These are phyloP conservation scores for Clostera curtula DNA, from an alignment of 2,888 invertebrate species.

Conservation along the genomic window DNA sequence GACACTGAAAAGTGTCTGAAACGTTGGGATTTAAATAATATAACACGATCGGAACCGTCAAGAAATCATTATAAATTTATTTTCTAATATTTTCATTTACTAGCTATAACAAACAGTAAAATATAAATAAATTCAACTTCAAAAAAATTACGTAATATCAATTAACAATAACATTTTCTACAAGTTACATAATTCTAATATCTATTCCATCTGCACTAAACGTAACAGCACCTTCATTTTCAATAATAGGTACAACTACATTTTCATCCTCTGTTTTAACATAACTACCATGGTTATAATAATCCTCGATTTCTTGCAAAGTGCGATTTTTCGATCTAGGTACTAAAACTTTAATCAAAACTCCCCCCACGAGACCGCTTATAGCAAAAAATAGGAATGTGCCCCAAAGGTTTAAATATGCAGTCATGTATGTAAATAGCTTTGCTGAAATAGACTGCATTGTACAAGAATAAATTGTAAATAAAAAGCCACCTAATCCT, in stretches of 20 bases:
- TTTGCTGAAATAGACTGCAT: slow-evolving; percentile 13
- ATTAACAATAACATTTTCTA: too few species aligned
- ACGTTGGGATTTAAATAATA: too few species aligned
- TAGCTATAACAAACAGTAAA: too few species aligned
- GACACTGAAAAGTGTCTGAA: too few species aligned
- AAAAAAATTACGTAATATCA: too few species aligned
- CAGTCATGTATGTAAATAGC: slow-evolving; percentile 10
- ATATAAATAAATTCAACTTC: too few species aligned
- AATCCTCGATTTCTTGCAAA: slow-evolving; percentile 20
- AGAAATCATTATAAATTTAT: too few species aligned
- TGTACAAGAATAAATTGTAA: slow-evolving; percentile 11
- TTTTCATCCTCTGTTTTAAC: slow-evolving; percentile 3
- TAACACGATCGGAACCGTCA: too few species aligned
- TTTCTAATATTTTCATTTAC: too few species aligned
- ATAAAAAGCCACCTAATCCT: slow-evolving; percentile 17
- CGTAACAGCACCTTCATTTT: not conserved
- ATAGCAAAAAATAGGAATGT: slow-evolving; percentile 9
- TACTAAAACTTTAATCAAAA: slow-evolving; percentile 16
- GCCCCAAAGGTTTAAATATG: slow-evolving; percentile 9
- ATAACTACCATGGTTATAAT: slow-evolving; percentile 9
- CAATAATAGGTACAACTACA: slow-evolving; percentile 6
- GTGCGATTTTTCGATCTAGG: slow-evolving; percentile 20
- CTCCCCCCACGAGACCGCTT: slow-evolving; percentile 1
- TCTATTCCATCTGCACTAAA: too few species aligned
- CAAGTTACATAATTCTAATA: too few species aligned